A percentile compares a stretch with the other conserved stretches of the same genome.
These are phyloP conservation scores for Neogobius melanostomus DNA, from an alignment of 2,113 vertebrate species.

Conservation along the genomic window DNA sequence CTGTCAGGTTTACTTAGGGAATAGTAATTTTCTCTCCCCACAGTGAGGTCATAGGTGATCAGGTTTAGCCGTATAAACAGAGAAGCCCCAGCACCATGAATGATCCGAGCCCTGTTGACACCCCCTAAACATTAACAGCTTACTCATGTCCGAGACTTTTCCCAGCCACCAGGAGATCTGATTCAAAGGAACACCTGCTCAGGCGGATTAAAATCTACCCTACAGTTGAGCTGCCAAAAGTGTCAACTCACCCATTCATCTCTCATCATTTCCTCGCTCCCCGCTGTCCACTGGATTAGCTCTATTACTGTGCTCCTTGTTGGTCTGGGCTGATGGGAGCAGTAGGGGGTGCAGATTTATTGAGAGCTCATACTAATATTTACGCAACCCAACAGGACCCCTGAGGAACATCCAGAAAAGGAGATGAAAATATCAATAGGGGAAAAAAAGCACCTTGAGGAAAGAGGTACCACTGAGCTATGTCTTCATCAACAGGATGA, in stretches of 20 bases:
- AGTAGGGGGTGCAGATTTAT: constrained; percentile 66
- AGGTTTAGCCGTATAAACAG: constrained; percentile 56
- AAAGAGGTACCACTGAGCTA: too few relatives aligned
- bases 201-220: constrained; percentile 44
- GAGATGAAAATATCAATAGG: constrained; percentile 26
- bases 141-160: constrained; percentile 33
- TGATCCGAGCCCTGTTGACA: constrained; percentile 52
- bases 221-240: constrained; percentile 16
- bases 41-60: constrained; percentile 58
- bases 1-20: not conserved
- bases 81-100: constrained; percentile 32
- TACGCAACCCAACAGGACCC: constrained; percentile 70
- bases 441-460: too few relatives aligned
- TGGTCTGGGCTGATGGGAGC: constrained; percentile 31
- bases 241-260: constrained; percentile 40
- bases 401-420: constrained; percentile 35
- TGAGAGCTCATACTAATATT: constrained; percentile 74
- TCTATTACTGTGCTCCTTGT: constrained; percentile 30
- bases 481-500: too few relatives aligned
- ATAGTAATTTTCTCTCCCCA: not conserved
- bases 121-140: constrained; percentile 48
- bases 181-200: constrained; percentile 55
- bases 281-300: constrained; percentile 19
- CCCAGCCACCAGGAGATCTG: constrained; percentile 25
- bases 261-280: constrained; percentile 20